Conservation (phyloP, 2,888 invertebrate species). For the Eudemis profundana region DNA sequence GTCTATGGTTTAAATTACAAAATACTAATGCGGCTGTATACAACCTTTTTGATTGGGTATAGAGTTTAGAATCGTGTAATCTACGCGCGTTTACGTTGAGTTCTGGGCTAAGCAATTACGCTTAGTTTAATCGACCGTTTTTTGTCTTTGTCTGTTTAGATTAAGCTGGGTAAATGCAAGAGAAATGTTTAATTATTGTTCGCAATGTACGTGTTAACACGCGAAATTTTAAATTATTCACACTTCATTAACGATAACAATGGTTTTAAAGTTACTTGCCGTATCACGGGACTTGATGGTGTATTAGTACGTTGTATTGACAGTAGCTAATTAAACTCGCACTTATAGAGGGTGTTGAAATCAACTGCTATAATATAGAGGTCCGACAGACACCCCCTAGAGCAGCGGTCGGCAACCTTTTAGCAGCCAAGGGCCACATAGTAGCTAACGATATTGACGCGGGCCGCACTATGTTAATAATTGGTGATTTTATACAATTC, state of each 20-base stretch:
- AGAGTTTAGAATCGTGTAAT: constrained; percentile 11
- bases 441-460: too few relatives aligned
- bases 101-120: not conserved
- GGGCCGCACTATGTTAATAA: too few relatives aligned
- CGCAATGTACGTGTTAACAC: not conserved
- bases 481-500: too few relatives aligned
- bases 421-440: too few relatives aligned
- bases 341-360: too few relatives aligned
- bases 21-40: not conserved
- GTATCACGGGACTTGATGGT: too few relatives aligned
- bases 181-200: not conserved
- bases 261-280: too few relatives aligned
- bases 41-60: not conserved
- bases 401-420: too few relatives aligned
- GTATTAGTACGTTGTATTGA: too few relatives aligned
- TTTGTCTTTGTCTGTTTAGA: constrained; percentile 2
- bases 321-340: too few relatives aligned
- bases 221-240: not conserved
- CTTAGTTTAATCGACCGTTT: constrained; percentile 16
- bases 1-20: constrained; percentile 40
- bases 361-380: too few relatives aligned
- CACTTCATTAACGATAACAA: not conserved
- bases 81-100: not conserved
- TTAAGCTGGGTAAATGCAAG: not conserved
- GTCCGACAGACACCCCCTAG: too few relatives aligned